These are phyloP conservation scores for Peromyscus polionotus DNA, from an alignment of 2,113 vertebrate genomes.

Conservation along the genomic window DNA sequence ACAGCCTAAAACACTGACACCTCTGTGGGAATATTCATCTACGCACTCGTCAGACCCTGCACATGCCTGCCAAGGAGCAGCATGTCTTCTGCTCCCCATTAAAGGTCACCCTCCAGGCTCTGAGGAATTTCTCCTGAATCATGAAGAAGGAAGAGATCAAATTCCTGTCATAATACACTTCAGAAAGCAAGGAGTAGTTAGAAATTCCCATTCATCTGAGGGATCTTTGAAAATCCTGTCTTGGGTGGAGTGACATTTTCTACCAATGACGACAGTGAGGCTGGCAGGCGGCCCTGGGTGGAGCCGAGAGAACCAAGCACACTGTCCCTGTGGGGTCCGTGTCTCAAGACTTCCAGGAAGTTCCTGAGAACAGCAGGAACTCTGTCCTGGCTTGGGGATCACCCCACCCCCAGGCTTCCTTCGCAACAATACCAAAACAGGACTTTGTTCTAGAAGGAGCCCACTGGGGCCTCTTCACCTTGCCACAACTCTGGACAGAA, in stretches of 20 bases:
- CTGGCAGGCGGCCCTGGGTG: conserved; percentile 64
- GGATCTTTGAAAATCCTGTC: conserved; percentile 80
- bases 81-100: neutral
- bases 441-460: neutral
- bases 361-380: conserved; percentile 62
- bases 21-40: conserved; percentile 49
- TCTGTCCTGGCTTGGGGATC: conserved; percentile 25
- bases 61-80: neutral
- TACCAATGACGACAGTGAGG: conserved; percentile 75
- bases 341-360: conserved; percentile 71
- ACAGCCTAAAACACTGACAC: neutral
- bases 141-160: conserved; percentile 71
- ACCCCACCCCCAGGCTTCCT: conserved; percentile 15
- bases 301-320: neutral
- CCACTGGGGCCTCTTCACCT: neutral
- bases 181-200: conserved; percentile 67
- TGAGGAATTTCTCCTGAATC: conserved; percentile 75
- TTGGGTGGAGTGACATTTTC: conserved; percentile 83
- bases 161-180: conserved; percentile 76
- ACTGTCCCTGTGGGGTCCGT: conserved; percentile 3
- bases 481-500: neutral
- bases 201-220: conserved; percentile 73
- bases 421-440: neutral
- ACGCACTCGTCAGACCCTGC: neutral
- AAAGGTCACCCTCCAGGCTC: conserved; percentile 73